Base-by-base conservation (phyloP, 2,888 invertebrate species). In the Keiferia lycopersicella region DNA sequence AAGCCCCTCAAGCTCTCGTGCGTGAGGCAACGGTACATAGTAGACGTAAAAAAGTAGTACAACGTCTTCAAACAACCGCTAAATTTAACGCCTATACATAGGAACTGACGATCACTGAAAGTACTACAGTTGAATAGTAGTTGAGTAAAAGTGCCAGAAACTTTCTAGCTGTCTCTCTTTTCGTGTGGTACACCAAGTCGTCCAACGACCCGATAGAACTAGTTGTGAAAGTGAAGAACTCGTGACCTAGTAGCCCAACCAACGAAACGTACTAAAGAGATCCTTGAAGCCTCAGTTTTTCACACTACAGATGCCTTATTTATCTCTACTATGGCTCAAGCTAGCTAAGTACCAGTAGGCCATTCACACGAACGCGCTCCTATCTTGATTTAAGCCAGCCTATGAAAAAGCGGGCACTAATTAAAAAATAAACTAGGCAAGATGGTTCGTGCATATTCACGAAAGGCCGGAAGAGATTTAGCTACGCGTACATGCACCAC, bases 341-440 rank as follows among this genome's bases (percentile, higher is more conserved):
- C 78, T 14, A 56, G 53, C 58, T 45, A 74, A 82, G 77, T 80
- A 16, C 50, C 62, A 22, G 84, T 82, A 86, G 88, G 91, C 89
- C 89, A 88, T 91, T 91, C 91, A 90, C 91, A 89, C 89, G 91
- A 88, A 87, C 79, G 70, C 77, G 69, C 67, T 67, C 77, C 77
- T 88, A 91, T 91, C 91, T 88, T 88, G 91, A 91, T 91, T 77
- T 81, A 75, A 80, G 84, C 78, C 79, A 80, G 80, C 90, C 90
- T 91, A 91, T 91, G 90, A 88, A 91, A 86, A 91, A 86, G 87
- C 85, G 83, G 82, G 81, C 79, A 81, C 84, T 90, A 90, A 91
- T 91, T 91, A 91, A 91, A 91, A 91, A 90, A 88, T 87, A 88
- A 87, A 90, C 84, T 86, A 80, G 82, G 81, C 83, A 81, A 85